phyloP scores from a whole-genome alignment of 2,797 vertebrate genomes.

The Ptychadena robeensis region DNA sequence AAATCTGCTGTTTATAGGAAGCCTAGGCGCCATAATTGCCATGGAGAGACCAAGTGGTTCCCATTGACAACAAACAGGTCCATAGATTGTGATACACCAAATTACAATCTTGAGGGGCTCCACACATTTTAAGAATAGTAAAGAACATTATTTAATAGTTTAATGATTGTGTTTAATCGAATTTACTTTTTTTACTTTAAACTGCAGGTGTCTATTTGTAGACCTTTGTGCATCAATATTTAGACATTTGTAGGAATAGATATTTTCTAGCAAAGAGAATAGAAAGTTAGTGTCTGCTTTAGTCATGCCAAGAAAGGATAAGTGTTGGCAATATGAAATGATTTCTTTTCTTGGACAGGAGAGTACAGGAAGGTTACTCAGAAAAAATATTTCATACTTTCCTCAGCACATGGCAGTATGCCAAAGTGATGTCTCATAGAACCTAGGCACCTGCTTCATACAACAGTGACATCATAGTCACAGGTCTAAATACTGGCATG shows the following conservation, averaged over 20 bases:
- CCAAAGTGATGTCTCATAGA: slow-evolving; percentile 12
- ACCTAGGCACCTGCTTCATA: slow-evolving; percentile 27
- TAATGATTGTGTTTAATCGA: not conserved
- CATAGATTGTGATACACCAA: no score
- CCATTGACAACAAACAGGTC: no score
- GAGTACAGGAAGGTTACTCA: not conserved
- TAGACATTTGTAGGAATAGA: not conserved
- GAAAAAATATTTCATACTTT: slow-evolving; percentile 42
- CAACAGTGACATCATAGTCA: slow-evolving; percentile 41
- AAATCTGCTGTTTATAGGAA: no score
- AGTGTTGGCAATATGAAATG: not conserved
- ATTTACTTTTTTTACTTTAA: not conserved
- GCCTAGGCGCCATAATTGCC: no score
- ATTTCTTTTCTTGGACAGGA: not conserved
- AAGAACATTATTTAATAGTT: no score
- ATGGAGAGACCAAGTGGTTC: no score
- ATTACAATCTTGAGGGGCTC: no score
- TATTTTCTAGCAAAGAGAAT: not conserved
- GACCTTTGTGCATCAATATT: not conserved
- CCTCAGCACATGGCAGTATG: slow-evolving; percentile 6
- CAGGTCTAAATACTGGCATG: slow-evolving; percentile 15
- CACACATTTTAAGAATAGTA: no score
- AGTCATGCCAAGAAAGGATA: not conserved
- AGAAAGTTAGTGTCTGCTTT: not conserved
- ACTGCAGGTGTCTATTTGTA: not conserved